phyloP scores from a whole-genome alignment of 2,113 vertebrate genomes.

The Pterocles gutturalis region DNA sequence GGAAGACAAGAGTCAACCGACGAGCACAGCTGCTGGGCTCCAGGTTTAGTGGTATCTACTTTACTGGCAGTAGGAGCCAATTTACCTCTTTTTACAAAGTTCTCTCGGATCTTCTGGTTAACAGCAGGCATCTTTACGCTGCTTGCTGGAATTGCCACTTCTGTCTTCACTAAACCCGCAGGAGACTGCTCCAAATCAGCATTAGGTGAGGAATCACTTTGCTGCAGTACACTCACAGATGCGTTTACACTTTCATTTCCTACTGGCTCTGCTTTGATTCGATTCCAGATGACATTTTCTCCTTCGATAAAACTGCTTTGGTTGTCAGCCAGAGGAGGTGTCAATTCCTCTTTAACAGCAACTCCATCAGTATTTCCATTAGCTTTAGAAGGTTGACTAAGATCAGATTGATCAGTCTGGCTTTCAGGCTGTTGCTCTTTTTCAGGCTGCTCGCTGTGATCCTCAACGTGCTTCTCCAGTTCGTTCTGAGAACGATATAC shows the following conservation, averaged over 20 bases:
- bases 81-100: conserved; percentile 70
- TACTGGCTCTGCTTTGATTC: conserved; percentile 61
- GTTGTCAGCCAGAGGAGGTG: conserved; percentile 40
- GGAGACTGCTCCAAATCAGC: conserved; percentile 43
- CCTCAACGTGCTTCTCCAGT: conserved; percentile 87
- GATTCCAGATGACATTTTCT: conserved; percentile 26
- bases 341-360: conserved; percentile 55
- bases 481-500: conserved; percentile 90
- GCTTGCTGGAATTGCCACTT: conserved; percentile 50
- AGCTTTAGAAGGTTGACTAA: conserved; percentile 37
- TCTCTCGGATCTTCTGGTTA: conserved; percentile 71
- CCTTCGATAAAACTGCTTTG: conserved; percentile 1
- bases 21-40: conserved; percentile 32
- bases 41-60: conserved; percentile 29
- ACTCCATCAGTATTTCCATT: conserved; percentile 42
- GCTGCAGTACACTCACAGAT: not conserved
- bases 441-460: conserved; percentile 77
- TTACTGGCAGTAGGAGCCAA: conserved; percentile 13
- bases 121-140: conserved; percentile 65
- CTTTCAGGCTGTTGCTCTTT: conserved; percentile 44
- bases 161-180: conserved; percentile 37
- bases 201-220: conserved; percentile 21
- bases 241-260: conserved; percentile 32
- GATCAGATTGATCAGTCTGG: conserved; percentile 33
- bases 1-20: conserved; percentile 68